Base-by-base conservation (phyloP, 1,140 invertebrate genomes). In the Drosophila serrata region DNA sequence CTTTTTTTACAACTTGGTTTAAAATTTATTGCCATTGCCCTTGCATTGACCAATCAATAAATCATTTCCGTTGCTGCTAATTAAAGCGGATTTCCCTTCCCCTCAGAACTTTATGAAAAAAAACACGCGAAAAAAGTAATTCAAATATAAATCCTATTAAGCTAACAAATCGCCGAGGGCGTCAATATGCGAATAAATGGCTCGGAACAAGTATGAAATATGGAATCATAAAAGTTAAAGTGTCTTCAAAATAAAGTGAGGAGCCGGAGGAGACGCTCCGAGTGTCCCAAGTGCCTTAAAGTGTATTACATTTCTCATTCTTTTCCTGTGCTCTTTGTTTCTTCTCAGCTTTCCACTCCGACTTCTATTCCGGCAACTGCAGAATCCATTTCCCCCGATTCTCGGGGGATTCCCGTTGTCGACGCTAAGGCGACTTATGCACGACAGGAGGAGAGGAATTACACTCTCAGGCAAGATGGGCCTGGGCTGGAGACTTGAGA, bases 51-150 rank as follows among this genome's bases (percentile, higher is more conserved):
- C 75, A 87, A 86, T 87, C 75, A 79, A 86, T 82, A 70, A 46
- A 69, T 81, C 51, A 87, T 87, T 81, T 82, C 69, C 79, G 46
- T 40, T 27, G 29, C n/a, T 56, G 3, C 33, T 81, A 86, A 86
- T 81, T 86, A 81, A 81, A 86, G 67, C 58, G 57, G 51, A 46
- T 48, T n/a, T 29, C 15, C 64, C 33, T 12, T 46, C 19, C 22
- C 56, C 29, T 29, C 22, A 42, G 4, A 42, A 51, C 39, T 45
- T 51, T 35, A 37, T 53, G 0, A 22, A n/a, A 22, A 35, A 69
- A 69, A n/a, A 17, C 62, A 33, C 42, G 24, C 15, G 39, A 9
- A 60, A 49, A 42, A 33, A 35, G 35, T 42, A 22, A 27, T 13
- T 49, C 7, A 17, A 45, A 57, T 58, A 68, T 46, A 69, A 57